A percentile compares a stretch with the other conserved stretches of the same genome.
Evolutionary conservation across 2,888 invertebrate genomes (phyloP).

Genomic region (Ormyrus labotus): DNA sequence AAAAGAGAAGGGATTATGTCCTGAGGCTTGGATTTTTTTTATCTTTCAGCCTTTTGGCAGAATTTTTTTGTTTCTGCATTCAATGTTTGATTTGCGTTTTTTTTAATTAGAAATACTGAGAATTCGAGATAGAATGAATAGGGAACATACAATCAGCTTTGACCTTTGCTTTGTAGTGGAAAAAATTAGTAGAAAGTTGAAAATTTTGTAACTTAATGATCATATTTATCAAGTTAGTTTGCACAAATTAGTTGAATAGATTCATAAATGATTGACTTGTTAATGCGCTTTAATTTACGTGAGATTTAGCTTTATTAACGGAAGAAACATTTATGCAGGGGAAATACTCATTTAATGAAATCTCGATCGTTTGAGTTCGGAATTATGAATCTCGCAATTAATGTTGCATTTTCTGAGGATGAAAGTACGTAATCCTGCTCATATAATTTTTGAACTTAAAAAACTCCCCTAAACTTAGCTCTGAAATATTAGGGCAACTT

Average conservation of each 20-base stretch:
- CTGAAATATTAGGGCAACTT: background rate
- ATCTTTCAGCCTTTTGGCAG: too few relatives aligned
- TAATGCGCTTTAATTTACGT: constrained; percentile 21
- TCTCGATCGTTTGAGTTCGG: background rate
- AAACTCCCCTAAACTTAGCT: constrained; percentile 3
- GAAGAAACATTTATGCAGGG: background rate
- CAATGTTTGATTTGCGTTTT: too few relatives aligned
- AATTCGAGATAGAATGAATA: too few relatives aligned
- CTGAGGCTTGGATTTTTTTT: too few relatives aligned
- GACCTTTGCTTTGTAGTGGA: too few relatives aligned
- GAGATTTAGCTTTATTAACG: constrained; percentile 7
- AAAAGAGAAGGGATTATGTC: too few relatives aligned
- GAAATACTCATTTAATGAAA: background rate
- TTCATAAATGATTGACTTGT: constrained; percentile 10
- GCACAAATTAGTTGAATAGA: background rate
- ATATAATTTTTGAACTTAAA: background rate
- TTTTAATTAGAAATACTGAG: too few relatives aligned
- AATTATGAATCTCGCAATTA: background rate
- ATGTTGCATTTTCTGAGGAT: background rate
- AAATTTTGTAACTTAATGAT: background rate
- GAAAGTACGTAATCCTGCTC: background rate
- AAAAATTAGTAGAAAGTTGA: too few relatives aligned
- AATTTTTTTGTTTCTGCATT: background rate
- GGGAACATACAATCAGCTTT: too few relatives aligned
- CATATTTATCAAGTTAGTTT: background rate